A percentile compares a stretch with the other conserved stretches of the same genome.
Conservation (phyloP, 1,140 invertebrate species). For the Telenomus remus region DNA sequence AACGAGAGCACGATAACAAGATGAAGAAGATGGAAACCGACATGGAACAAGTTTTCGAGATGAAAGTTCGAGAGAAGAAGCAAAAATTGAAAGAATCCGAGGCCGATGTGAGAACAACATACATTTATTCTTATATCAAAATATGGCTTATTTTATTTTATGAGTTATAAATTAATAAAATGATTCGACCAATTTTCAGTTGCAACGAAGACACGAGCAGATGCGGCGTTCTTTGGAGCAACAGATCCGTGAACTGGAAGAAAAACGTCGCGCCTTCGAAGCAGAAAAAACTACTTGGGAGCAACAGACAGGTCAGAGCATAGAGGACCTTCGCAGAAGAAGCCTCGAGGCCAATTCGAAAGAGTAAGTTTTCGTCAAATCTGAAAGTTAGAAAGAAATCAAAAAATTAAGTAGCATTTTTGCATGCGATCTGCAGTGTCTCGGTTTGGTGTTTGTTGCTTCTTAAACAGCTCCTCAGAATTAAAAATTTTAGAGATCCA, state of each 20-base stretch:
- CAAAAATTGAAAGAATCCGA: slow-evolving; percentile 95
- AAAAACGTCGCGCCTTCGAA: slow-evolving; percentile 89
- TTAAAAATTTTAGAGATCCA: too few species aligned
- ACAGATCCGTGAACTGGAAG: slow-evolving; percentile 93
- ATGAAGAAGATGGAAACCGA: slow-evolving; percentile 98
- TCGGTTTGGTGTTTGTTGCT: slow-evolving; percentile 14
- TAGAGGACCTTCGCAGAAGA: slow-evolving; percentile 88
- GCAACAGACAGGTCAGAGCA: slow-evolving; percentile 88
- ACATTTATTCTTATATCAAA: too few species aligned
- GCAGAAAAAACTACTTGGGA: slow-evolving; percentile 93
- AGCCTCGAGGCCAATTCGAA: slow-evolving; percentile 91
- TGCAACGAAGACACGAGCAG: slow-evolving; percentile 82
- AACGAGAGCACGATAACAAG: slow-evolving; percentile 94
- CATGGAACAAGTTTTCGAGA: slow-evolving; percentile 95
- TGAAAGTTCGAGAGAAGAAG: slow-evolving; percentile 92
- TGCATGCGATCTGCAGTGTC: slow-evolving; percentile 26
- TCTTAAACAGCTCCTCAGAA: not conserved
- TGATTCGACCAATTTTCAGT: slow-evolving; percentile 74
- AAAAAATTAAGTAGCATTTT: slow-evolving; percentile 31
- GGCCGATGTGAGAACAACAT: slow-evolving; percentile 82
- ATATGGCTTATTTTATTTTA: too few species aligned
- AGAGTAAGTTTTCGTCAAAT: slow-evolving; percentile 79
- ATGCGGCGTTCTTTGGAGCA: slow-evolving; percentile 84
- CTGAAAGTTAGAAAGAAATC: not conserved
- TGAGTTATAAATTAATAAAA: too few species aligned